A percentile compares a stretch with the other conserved stretches of the same genome.
phyloP scores from a whole-genome alignment of 2,888 invertebrate species.

The Acronicta psi region DNA sequence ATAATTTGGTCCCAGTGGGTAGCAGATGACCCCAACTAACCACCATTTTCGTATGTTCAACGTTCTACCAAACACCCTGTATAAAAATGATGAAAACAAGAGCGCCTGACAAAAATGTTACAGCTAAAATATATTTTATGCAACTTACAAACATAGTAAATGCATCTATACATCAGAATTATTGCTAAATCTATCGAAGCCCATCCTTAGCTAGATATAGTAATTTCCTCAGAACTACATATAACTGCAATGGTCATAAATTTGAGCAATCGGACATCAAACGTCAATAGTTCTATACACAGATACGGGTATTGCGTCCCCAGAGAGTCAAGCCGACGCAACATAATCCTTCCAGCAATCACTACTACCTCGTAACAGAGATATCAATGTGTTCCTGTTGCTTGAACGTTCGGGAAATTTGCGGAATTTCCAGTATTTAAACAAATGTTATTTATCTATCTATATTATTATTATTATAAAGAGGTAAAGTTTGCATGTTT shows the following conservation, averaged over 20 bases:
- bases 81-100: too few species aligned
- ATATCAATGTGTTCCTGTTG: constrained; percentile 30
- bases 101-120: constrained; percentile 12
- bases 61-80: too few species aligned
- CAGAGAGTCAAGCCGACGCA: constrained; percentile 47
- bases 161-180: too few species aligned
- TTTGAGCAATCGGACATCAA: constrained; percentile 52
- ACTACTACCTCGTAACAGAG: constrained; percentile 47
- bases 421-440: constrained; percentile 3
- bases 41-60: too few species aligned
- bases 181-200: not conserved
- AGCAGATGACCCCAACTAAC: too few species aligned
- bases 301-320: constrained; percentile 24
- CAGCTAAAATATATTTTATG: not conserved
- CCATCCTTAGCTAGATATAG: not conserved
- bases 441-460: too few species aligned
- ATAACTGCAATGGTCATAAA: constrained; percentile 24
- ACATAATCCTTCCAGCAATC: constrained; percentile 61
- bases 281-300: constrained; percentile 36
- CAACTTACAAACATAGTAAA: constrained; percentile 3
- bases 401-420: constrained; percentile 6
- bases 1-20: too few species aligned
- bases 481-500: too few species aligned
- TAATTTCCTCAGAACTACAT: constrained; percentile 1
- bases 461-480: too few species aligned